Conservation (phyloP, 2,888 invertebrate genomes). For the Acanthosoma haemorrhoidale region DNA sequence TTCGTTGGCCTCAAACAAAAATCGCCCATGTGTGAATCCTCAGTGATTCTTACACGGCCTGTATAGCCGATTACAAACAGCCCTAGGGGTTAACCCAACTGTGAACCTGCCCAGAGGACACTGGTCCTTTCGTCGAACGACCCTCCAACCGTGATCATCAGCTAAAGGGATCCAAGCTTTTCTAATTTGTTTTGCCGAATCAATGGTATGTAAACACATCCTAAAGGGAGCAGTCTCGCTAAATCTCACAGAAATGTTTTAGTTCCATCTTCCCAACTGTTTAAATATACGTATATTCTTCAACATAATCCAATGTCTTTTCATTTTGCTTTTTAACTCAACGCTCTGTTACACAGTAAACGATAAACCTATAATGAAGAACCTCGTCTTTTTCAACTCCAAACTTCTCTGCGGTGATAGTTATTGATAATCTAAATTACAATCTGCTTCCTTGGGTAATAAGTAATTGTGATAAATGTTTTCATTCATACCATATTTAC, state of each 20-base stretch:
- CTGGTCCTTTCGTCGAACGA: neutral
- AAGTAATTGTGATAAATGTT: too few species aligned
- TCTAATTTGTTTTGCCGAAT: neutral
- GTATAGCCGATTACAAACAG: conserved; percentile 9
- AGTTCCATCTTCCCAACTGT: too few species aligned
- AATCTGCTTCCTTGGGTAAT: too few species aligned
- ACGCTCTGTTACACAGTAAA: too few species aligned
- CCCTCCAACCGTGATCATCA: neutral
- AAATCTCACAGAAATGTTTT: neutral
- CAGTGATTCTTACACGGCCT: conserved; percentile 5
- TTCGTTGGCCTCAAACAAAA: conserved; percentile 20
- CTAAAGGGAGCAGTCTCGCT: neutral
- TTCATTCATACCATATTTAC: too few species aligned
- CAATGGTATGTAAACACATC: neutral
- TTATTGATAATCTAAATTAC: too few species aligned
- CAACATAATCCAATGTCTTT: too few species aligned
- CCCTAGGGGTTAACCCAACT: neutral
- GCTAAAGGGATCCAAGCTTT: neutral
- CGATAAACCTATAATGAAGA: too few species aligned
- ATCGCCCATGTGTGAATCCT: conserved; percentile 17
- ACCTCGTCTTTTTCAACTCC: too few species aligned
- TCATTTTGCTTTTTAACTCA: too few species aligned
- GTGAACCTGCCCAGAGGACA: neutral
- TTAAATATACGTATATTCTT: too few species aligned
- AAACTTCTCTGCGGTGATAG: too few species aligned